These are phyloP conservation scores for Corythornis cristatus DNA, from an alignment of 2,113 vertebrate genomes.

Conservation along the genomic window DNA sequence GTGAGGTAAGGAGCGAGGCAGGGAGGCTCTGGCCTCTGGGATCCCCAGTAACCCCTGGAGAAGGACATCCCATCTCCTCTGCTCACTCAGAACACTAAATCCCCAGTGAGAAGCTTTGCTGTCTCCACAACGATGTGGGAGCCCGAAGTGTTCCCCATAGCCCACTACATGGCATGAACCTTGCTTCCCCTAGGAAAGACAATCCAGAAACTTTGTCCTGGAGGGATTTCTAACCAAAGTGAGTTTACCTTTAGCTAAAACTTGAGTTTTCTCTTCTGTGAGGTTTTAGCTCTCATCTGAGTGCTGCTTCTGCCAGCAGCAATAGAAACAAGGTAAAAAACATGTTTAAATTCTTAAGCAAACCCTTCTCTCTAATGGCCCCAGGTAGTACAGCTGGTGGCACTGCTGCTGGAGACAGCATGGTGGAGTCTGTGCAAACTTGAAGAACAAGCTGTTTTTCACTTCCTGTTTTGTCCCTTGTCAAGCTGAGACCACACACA, in stretches of 20 bases:
- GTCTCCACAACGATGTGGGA: fast-evolving
- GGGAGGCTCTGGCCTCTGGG: not conserved
- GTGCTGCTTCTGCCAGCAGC: not conserved
- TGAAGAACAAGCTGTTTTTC: not conserved
- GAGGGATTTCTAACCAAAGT: not conserved
- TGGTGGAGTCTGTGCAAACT: not conserved
- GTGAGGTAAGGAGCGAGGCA: not conserved
- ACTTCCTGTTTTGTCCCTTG: not conserved
- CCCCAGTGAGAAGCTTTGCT: not conserved
- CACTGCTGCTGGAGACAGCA: not conserved
- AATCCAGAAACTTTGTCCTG: not conserved
- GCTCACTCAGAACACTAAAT: not conserved
- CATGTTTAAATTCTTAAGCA: not conserved
- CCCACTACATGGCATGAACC: fast-evolving
- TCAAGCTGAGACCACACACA: not conserved
- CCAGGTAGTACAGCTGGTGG: not conserved
- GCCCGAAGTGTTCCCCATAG: not conserved
- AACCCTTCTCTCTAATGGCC: not conserved
- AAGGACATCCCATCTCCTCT: not conserved
- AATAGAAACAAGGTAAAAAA: not conserved
- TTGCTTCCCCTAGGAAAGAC: not conserved
- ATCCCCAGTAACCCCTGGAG: not conserved
- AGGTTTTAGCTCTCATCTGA: not conserved
- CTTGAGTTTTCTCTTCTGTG: not conserved
- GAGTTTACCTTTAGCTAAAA: not conserved